These are phyloP conservation scores for Drepanosiphum platanoidis DNA, from an alignment of 2,888 invertebrate species.

Conservation along the genomic window DNA sequence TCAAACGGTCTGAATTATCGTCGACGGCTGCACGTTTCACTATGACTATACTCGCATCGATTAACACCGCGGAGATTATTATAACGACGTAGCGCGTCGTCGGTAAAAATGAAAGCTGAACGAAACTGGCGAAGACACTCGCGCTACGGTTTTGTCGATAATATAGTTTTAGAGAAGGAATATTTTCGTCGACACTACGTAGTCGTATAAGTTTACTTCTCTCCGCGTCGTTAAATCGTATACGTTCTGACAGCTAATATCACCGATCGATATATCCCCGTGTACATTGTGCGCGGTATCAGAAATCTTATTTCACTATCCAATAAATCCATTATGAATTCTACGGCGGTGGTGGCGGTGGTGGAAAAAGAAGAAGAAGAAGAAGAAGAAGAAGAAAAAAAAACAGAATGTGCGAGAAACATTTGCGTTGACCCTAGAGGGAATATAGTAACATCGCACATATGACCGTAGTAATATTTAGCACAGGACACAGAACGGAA, in stretches of 20 bases:
- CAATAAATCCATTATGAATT: conserved; percentile 36
- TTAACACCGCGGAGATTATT: too few relatives aligned
- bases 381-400: too few relatives aligned
- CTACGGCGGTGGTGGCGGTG: not conserved
- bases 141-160: too few relatives aligned
- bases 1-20: too few relatives aligned
- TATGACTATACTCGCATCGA: too few relatives aligned
- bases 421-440: not conserved
- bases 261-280: conserved; percentile 27
- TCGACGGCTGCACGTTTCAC: too few relatives aligned
- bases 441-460: conserved; percentile 37
- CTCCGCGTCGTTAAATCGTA: not conserved
- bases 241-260: conserved; percentile 5
- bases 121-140: too few relatives aligned
- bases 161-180: too few relatives aligned
- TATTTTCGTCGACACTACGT: not conserved
- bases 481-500: conserved; percentile 27
- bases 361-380: too few relatives aligned
- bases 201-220: not conserved
- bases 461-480: conserved; percentile 36
- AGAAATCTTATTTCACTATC: conserved; percentile 29
- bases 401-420: not conserved
- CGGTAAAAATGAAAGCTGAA: too few relatives aligned
- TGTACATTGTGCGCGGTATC: conserved; percentile 8
- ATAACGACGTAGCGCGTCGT: too few relatives aligned